Percentiles rank a stretch among this genome's conserved stretches.
These are phyloP conservation scores for Malurus splendens DNA, from an alignment of 2,797 vertebrate genomes.

Conservation along the genomic window DNA sequence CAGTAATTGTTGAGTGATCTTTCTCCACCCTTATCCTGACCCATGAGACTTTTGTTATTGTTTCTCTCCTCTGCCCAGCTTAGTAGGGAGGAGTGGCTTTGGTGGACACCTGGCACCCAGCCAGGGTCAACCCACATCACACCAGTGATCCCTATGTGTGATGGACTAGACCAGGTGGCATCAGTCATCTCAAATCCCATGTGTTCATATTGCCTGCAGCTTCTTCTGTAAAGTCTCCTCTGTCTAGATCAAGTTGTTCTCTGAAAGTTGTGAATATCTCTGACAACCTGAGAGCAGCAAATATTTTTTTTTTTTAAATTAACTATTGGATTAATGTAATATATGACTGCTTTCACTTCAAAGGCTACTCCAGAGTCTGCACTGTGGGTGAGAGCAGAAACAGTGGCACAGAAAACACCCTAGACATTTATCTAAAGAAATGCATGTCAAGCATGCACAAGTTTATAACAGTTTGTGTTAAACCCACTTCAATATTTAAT, in stretches of 20 bases:
- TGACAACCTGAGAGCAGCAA: background rate
- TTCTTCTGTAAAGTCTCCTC: background rate
- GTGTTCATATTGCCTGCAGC: background rate
- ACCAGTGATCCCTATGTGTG: background rate
- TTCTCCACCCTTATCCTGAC: background rate
- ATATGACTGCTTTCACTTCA: background rate
- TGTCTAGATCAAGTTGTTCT: background rate
- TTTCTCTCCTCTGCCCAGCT: background rate
- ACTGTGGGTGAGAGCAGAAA: background rate
- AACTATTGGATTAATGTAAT: background rate
- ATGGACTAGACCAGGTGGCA: background rate
- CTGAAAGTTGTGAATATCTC: background rate
- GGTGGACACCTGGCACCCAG: background rate
- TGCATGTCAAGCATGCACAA: background rate
- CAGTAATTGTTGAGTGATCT: background rate
- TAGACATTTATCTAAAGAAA: background rate
- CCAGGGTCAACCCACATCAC: background rate
- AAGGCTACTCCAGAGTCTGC: background rate
- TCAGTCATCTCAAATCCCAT: background rate
- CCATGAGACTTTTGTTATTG: background rate
- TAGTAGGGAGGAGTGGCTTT: background rate
- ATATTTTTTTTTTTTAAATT: background rate
- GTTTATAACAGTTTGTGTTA: background rate
- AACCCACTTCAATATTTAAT: background rate
- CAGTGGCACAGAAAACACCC: fast-evolving